Evolutionary conservation across 2,113 vertebrate species (phyloP), one percentile per base, ranked within the genome.

Genomic region (Petrocephalus zakoni): DNA sequence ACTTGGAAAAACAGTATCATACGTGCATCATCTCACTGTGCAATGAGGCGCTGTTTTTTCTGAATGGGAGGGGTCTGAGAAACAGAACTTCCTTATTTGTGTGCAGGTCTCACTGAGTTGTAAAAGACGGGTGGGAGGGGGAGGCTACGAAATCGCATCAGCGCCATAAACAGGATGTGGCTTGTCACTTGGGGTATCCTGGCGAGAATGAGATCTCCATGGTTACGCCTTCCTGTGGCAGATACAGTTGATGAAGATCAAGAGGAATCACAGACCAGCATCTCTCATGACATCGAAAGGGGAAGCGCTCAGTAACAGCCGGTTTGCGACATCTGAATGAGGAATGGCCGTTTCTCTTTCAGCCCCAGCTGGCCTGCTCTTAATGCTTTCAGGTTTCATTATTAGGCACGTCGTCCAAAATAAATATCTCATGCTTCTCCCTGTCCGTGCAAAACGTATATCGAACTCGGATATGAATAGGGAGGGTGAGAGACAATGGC

Each of bases 101-200:
- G 84, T 61, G 21, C 8, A 29, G 21, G 83, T 81, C 58, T 88
- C 1, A 42, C 37, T 49, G 78, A 88, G 89, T 89, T 90, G 55
- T 78, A 91, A 92, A 92, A 91, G 5, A 64, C 10, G 82, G 72
- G 47, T 4, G 88, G 72, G 90, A 88, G 91, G 94, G 72, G 21
- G 7, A 86, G 81, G 90, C 88, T 91, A 94, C 94, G 92, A 94
- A 94, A 94, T 93, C 92, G 90, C 88, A 87, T 58, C 86, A 89
- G 92, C 91, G 52, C 55, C 4, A 78, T 92, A 92, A 94, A 95
- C 93, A 93, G 93, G 92, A 94, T 94, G 93, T 92, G 90, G 93
- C 91, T 91, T 90, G 91, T 92, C 81, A 92, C 91, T 83, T 85
- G 91, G 90, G 94, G 92, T 92, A 83, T 91, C 81, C 90, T 91